Evolutionary conservation across 2,888 invertebrate genomes (phyloP).

Genomic region (Eulithis prunata): DNA sequence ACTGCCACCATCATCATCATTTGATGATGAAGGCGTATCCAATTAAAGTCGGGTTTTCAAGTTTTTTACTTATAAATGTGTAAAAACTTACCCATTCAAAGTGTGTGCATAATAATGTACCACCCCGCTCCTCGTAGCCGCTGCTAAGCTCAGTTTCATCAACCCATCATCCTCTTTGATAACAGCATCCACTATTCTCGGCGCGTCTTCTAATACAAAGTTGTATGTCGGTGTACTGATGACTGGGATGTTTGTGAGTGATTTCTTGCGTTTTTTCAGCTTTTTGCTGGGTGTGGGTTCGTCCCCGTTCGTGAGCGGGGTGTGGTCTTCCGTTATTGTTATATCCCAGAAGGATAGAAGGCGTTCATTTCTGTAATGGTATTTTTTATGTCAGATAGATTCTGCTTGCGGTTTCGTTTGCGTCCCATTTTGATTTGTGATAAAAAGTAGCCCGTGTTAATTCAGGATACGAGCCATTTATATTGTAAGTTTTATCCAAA

Average conservation of each 20-base stretch:
- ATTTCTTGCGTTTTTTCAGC: conserved; percentile 69
- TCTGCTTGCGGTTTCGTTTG: no score
- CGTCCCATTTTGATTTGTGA: no score
- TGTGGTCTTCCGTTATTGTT: conserved; percentile 62
- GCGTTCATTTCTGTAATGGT: conserved; percentile 69
- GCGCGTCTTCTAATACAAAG: conserved; percentile 89
- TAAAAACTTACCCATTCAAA: conserved; percentile 87
- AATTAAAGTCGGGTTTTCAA: no score
- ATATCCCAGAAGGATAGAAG: conserved; percentile 79
- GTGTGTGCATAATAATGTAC: conserved; percentile 91
- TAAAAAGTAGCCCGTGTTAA: no score
- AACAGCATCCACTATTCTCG: conserved; percentile 76
- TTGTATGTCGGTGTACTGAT: conserved; percentile 72
- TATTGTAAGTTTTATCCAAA: no score
- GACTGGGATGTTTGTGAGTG: conserved; percentile 43
- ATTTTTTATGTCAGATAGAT: no score
- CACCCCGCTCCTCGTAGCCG: conserved; percentile 90
- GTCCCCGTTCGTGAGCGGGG: conserved; percentile 64
- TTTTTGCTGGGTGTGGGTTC: conserved; percentile 64
- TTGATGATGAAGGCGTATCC: no score
- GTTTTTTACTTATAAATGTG: no score
- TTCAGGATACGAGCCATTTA: no score
- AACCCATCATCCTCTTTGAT: conserved; percentile 79
- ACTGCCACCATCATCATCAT: no score
- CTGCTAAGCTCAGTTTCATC: conserved; percentile 76